Base-by-base conservation (phyloP, 2,113 vertebrate genomes). In the Muscicapa adusta region DNA sequence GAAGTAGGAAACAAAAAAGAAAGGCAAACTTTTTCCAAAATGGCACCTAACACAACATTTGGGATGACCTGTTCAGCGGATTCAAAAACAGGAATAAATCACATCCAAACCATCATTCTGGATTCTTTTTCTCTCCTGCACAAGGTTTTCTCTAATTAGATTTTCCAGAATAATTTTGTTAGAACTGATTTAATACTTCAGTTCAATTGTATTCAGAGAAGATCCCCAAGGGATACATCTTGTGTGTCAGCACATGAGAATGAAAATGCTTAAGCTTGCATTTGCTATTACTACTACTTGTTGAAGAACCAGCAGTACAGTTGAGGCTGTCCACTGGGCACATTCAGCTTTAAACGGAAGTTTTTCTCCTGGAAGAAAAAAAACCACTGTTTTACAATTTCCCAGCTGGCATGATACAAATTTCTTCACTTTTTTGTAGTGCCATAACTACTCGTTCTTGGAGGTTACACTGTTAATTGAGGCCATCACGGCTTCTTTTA, bases 401-500 rank as follows among this genome's bases (percentile, higher is more conserved):
- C n/a, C 42, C 68, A 58, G 60, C 14, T 36, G 14, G 36, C 3
- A 6, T 9, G n/a, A 84, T 18, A 58, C 5, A 77, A 36, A 90
- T 50, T 34, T 83, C 61, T 87, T 73, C 43, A 43, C 24, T 79
- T 88, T 82, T 53, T 76, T 57, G 26, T 31, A 68, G n/a, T 45
- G 58, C 62, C 51, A 51, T 51, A 60, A 40, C 54, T 63, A 62
- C 63, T 91, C 15, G 0, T 76, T 87, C 53, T 33, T 88, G 67
- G 93, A 81, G 92, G 83, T 93, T 85, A 84, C 42, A 29, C 38
- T 72, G 91, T 45, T 95, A 96, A 96, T 70, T 96, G 86, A 96
- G 85, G 88, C 91, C 80, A 77, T 34, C 48, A 25, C 15, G 2
- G 58, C 45, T 95, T 94, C 73, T 82, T 94, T 88, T 86, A 93